These are phyloP conservation scores for Botrylloides violaceus DNA, from an alignment of 23 tunicate genomes.

Conservation along the genomic window DNA sequence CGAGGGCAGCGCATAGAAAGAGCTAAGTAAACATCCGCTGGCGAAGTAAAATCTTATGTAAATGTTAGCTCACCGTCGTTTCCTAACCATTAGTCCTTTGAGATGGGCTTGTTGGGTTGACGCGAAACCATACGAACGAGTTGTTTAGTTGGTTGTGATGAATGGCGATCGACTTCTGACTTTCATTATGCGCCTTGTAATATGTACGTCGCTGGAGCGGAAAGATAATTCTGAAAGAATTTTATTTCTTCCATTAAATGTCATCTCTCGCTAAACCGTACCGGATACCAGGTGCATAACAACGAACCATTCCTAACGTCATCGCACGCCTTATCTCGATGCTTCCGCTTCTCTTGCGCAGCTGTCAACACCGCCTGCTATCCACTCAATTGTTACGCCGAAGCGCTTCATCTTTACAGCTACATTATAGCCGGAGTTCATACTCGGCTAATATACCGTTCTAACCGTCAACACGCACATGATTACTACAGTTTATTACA, in stretches of 20 bases:
- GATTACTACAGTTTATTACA: too few relatives aligned
- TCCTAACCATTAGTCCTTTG: conserved; percentile 8
- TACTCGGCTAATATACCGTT: too few relatives aligned
- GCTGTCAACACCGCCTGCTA: conserved; percentile 1
- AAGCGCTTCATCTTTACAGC: too few relatives aligned
- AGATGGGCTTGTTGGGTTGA: conserved; percentile 2
- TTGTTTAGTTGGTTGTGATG: neutral
- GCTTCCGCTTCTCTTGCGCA: conserved; percentile 1
- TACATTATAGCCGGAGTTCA: too few relatives aligned
- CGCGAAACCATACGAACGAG: conserved; percentile 1
- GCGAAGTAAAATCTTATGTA: conserved; percentile 7
- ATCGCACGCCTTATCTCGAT: neutral
- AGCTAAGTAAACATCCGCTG: conserved; percentile 15
- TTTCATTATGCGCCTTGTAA: neutral
- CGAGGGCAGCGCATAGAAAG: conserved; percentile 10
- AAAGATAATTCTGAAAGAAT: neutral
- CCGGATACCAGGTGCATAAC: conserved; percentile 4
- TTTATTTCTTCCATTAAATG: neutral
- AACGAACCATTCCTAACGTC: neutral
- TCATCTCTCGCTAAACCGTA: neutral
- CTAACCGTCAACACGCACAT: too few relatives aligned
- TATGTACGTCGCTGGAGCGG: neutral
- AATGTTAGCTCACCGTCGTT: conserved; percentile 13
- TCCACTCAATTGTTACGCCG: too few relatives aligned
- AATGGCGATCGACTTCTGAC: neutral